Percentiles rank a stretch among this genome's conserved stretches.
Conservation (phyloP, 2,888 invertebrate species). For the Zhengitettix transpicula region DNA sequence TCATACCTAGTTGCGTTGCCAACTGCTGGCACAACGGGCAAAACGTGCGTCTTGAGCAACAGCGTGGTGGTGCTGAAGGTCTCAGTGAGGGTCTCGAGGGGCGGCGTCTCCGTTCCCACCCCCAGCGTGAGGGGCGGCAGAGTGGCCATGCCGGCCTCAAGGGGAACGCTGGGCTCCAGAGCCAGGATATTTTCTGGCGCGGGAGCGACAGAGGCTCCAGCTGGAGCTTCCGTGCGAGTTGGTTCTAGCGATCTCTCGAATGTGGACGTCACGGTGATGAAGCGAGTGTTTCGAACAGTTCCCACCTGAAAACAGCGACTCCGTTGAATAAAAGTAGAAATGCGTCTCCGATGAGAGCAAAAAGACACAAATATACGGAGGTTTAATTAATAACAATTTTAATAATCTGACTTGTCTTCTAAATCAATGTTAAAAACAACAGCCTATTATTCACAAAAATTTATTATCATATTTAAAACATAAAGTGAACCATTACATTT, state of each 20-base stretch:
- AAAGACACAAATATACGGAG: too few species aligned
- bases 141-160: constrained; percentile 68
- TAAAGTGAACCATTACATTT: too few species aligned
- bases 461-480: too few species aligned
- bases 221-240: constrained; percentile 26
- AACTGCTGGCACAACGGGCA: constrained; percentile 61
- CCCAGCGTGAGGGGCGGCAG: constrained; percentile 62
- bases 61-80: constrained; percentile 83
- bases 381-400: too few species aligned
- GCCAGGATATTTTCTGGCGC: constrained; percentile 69
- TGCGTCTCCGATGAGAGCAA: too few species aligned
- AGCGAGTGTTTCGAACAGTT: constrained; percentile 70
- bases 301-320: constrained; percentile 43
- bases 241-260: constrained; percentile 52
- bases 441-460: too few species aligned
- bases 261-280: constrained; percentile 74
- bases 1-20: constrained; percentile 46
- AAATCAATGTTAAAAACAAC: too few species aligned
- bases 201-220: constrained; percentile 27
- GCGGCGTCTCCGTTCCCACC: constrained; percentile 65
- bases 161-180: constrained; percentile 37
- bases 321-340: too few species aligned
- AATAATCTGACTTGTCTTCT: too few species aligned
- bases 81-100: constrained; percentile 74
- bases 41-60: constrained; percentile 72